Base-by-base conservation (phyloP, 2,113 vertebrate species). In the Psittacara wagleri region DNA sequence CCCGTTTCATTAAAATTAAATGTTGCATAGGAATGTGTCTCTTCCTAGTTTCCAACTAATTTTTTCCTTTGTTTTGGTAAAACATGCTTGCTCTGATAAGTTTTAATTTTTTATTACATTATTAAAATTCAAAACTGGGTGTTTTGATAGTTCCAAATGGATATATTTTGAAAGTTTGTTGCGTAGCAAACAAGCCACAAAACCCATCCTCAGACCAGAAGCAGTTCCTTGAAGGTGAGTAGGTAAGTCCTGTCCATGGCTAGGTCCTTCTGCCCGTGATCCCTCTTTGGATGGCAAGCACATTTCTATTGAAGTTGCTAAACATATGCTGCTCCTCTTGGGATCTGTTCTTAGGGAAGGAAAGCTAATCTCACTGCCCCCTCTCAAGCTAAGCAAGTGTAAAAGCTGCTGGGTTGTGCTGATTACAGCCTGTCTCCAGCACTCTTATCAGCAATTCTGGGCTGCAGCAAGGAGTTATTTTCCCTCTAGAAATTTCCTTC, bases 311-410 rank as follows among this genome's bases (percentile, higher is more conserved):
- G 57, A 33, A 29, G 29, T 2, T 69, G 64, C 49, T 83, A 70
- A 63, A 74, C 9, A 9, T 16, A 3, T 1, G 2, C 80, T 70
- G 55, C 24, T 66, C 27, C 28, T 57, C 22, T 43, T 20, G 27
- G 68, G 35, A 22, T 37, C 33, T 64, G 41, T 11, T 41, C 61
- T 31, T n/a, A 7, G 33, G 64, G 66, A 88, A 55, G 10, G 41
- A 49, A 88, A 69, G 23, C 43, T 63, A 39, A 10, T 44, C 12
- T 55, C 52, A 10, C 35, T 86, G 49, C 10, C 28, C 24, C 25
- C 0, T 1, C 3, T 29, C 63, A 48, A 12, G 24, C 57, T 46
- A 27, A 55, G 11, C 1, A 2, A 3, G 33, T 61, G 5, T 35
- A 25, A 33, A 54, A 49, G 69, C 64, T 67, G 25, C 25, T 49